phyloP scores from a whole-genome alignment of 1,140 invertebrate species.

The Sinella curviseta region DNA sequence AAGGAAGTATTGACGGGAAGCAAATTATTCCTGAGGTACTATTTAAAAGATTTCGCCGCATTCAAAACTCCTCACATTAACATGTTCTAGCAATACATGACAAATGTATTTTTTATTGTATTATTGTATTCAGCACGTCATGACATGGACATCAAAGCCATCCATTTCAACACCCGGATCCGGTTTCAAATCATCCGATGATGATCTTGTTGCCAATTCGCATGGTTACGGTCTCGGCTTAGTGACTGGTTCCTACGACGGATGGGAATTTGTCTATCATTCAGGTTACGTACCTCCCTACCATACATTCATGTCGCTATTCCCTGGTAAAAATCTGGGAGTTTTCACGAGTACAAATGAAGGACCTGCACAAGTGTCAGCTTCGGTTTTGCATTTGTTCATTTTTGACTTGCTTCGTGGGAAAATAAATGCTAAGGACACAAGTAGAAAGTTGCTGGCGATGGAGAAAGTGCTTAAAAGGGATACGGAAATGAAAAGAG shows the following conservation, averaged over 20 bases:
- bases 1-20: constrained; percentile 26
- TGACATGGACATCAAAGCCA: too few species aligned
- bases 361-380: background rate
- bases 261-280: constrained; percentile 23
- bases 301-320: constrained; percentile 14
- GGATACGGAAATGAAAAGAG: background rate
- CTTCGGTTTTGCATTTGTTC: background rate
- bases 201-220: too few species aligned
- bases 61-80: background rate
- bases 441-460: background rate
- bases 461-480: background rate
- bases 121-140: too few species aligned
- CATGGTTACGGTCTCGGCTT: constrained; percentile 21
- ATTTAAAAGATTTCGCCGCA: background rate
- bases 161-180: too few species aligned
- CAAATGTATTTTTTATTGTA: background rate
- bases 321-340: constrained; percentile 24
- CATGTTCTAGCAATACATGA: background rate
- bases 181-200: too few species aligned
- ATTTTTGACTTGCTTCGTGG: background rate
- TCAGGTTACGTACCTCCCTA: constrained; percentile 9
- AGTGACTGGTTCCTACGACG: background rate
- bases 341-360: constrained; percentile 16
- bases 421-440: background rate
- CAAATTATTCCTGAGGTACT: constrained; percentile 38